Evolutionary conservation across 2,888 invertebrate genomes (phyloP).

Genomic region (Neoascia interrupta): DNA sequence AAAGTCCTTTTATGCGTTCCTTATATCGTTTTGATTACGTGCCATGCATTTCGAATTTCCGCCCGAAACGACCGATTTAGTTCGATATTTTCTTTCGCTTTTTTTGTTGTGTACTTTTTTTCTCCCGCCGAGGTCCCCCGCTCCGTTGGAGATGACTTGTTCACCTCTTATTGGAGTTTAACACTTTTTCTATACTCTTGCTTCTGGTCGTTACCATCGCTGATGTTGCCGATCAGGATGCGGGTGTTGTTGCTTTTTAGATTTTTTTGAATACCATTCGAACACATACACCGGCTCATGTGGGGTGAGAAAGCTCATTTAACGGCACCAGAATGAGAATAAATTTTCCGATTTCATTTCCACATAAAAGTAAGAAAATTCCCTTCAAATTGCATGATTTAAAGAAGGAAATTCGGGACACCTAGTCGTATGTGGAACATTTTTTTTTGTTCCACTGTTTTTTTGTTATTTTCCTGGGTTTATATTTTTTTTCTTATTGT

Average conservation of each 20-base stretch:
- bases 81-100: slow-evolving; percentile 30
- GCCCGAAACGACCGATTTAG: slow-evolving; percentile 58
- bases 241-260: slow-evolving; percentile 14
- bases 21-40: slow-evolving; percentile 64
- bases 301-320: slow-evolving; percentile 13
- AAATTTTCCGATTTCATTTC: slow-evolving; percentile 55
- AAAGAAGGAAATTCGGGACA: slow-evolving; percentile 14
- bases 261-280: slow-evolving; percentile 16
- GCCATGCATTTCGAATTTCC: slow-evolving; percentile 52
- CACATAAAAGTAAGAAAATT: slow-evolving; percentile 23
- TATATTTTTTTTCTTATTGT: slow-evolving; percentile 9
- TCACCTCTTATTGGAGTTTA: slow-evolving; percentile 49
- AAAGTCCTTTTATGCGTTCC: slow-evolving; percentile 48
- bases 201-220: slow-evolving; percentile 26
- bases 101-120: neutral
- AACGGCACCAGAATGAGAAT: slow-evolving; percentile 38
- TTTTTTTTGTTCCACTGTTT: slow-evolving; percentile 7
- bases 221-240: slow-evolving; percentile 22
- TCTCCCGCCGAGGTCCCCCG: neutral
- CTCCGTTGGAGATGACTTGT: slow-evolving; percentile 43
- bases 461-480: neutral
- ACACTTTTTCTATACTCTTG: slow-evolving; percentile 24
- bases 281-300: slow-evolving; percentile 29
- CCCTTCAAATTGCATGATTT: slow-evolving; percentile 34
- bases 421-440: slow-evolving; percentile 57